Base-by-base conservation (phyloP, 1,140 invertebrate genomes). In the Goniozus legneri region DNA sequence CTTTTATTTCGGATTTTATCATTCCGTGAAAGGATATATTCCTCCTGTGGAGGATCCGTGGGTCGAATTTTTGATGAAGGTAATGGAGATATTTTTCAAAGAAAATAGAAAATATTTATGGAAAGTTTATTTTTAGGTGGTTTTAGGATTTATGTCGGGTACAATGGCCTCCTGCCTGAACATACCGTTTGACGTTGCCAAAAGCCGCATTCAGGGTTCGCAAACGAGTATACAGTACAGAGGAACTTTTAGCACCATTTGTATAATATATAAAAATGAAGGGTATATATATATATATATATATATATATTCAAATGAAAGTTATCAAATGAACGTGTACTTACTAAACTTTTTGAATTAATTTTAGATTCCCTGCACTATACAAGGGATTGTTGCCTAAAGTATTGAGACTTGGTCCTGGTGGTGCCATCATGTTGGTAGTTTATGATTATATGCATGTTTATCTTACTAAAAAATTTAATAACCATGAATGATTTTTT, bases 141-240 rank as follows among this genome's bases (percentile, higher is more conserved):
- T 78, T 4, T 86, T 95, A 47, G 92, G 92, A 35, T 92, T 97
- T 62, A 75, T 79, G 15, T 89, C 91, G 15, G 92, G 92, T 8
- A 87, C 86, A 0, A 62, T 95, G 13, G 90, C 86, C 15, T 95
- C 91, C 1, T 84, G 85, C 62, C 75, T 91, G 16, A 97, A 97
- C 69, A 96, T 96, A 77, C 93, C 93, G 19, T 96, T 95, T 75
- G 94, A 97, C 72, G 94, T 97, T 3, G 94, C 91, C 7, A 97
- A 97, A 75, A 94, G 91, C 63, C 78, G 94, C 46, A 96, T 97
- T 54, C 94, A 96, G 73, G 89, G 92, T 1, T 90, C 92, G 3
- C 91, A 95, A 73, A 84, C 82, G 3, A 40, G 80, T 45, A 82
- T 91, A 24, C 90, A 92, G 60, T 96, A 96, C 59, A 82, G 77